A percentile compares a stretch with the other conserved stretches of the same genome.
Evolutionary conservation across 2,113 vertebrate species (phyloP).

Genomic region (Tapirus terrestris): DNA sequence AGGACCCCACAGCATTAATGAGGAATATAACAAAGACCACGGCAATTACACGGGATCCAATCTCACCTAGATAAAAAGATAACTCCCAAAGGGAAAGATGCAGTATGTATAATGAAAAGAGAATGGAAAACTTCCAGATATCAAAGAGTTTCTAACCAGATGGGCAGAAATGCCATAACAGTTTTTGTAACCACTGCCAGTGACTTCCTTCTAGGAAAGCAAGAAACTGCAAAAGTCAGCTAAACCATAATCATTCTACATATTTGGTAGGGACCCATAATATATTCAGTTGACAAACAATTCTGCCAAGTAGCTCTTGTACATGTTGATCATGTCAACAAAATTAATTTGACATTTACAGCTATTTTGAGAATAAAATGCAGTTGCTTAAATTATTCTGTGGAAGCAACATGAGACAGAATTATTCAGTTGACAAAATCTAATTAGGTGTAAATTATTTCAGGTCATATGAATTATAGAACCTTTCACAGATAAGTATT

Average conservation of each 20-base stretch:
- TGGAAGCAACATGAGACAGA: slow-evolving; percentile 84
- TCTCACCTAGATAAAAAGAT: neutral
- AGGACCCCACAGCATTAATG: neutral
- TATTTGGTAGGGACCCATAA: slow-evolving; percentile 56
- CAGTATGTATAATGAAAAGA: neutral
- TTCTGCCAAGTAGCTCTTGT: slow-evolving; percentile 82
- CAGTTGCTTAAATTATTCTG: slow-evolving; percentile 87
- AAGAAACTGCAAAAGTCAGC: slow-evolving; percentile 21
- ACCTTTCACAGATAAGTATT: slow-evolving; percentile 84
- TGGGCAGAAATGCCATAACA: neutral
- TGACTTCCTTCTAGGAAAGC: slow-evolving; percentile 17
- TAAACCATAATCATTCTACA: slow-evolving; percentile 33
- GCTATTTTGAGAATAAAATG: slow-evolving; percentile 88
- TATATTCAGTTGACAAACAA: slow-evolving; percentile 83
- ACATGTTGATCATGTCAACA: slow-evolving; percentile 85
- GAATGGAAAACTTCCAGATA: neutral
- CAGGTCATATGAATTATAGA: slow-evolving; percentile 88
- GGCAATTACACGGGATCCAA: neutral
- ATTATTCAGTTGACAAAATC: slow-evolving; percentile 90
- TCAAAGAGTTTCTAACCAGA: neutral
- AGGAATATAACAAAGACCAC: neutral
- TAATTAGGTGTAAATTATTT: slow-evolving; percentile 91
- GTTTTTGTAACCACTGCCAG: neutral
- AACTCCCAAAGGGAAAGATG: neutral
- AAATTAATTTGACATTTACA: slow-evolving; percentile 90